A percentile compares a stretch with the other conserved stretches of the same genome.
Conservation (phyloP, 2,113 vertebrate species). For the Trematomus loennbergii region DNA sequence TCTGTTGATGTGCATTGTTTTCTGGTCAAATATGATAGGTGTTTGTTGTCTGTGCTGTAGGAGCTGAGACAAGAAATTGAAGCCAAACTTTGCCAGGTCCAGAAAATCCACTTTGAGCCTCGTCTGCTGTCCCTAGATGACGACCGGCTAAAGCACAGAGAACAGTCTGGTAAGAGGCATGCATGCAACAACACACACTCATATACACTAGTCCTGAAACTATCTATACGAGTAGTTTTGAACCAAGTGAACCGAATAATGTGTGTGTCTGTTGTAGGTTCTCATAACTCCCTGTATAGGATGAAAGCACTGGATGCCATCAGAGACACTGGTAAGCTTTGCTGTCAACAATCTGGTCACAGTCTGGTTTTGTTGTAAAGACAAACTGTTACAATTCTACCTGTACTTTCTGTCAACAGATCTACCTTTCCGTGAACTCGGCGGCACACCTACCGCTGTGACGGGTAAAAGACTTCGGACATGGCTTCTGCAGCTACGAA, state of each 20-base stretch:
- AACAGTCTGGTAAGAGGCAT: constrained; percentile 76
- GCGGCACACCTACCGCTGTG: constrained; percentile 85
- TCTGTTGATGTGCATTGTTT: not conserved
- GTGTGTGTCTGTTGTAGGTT: constrained; percentile 79
- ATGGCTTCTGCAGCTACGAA: constrained; percentile 91
- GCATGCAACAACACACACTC: constrained; percentile 12
- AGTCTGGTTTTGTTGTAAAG: not conserved
- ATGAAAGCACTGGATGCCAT: constrained; percentile 96
- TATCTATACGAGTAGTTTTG: not conserved
- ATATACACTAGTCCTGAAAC: constrained; percentile 13
- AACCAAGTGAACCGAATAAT: not conserved
- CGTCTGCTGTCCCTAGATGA: constrained; percentile 89
- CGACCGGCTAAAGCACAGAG: constrained; percentile 82
- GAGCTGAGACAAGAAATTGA: constrained; percentile 94
- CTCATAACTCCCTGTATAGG: constrained; percentile 92
- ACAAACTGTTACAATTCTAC: not conserved
- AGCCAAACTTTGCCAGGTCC: constrained; percentile 88
- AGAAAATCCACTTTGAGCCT: constrained; percentile 94
- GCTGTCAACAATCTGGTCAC: not conserved
- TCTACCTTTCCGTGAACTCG: constrained; percentile 87
- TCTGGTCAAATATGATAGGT: not conserved
- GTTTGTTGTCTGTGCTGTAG: constrained; percentile 70
- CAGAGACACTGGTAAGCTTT: constrained; percentile 87
- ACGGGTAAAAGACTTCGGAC: constrained; percentile 91
- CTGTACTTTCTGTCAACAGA: constrained; percentile 77